Base-by-base conservation (phyloP, 1,140 invertebrate genomes). In the Acromyrmex echinatior region DNA sequence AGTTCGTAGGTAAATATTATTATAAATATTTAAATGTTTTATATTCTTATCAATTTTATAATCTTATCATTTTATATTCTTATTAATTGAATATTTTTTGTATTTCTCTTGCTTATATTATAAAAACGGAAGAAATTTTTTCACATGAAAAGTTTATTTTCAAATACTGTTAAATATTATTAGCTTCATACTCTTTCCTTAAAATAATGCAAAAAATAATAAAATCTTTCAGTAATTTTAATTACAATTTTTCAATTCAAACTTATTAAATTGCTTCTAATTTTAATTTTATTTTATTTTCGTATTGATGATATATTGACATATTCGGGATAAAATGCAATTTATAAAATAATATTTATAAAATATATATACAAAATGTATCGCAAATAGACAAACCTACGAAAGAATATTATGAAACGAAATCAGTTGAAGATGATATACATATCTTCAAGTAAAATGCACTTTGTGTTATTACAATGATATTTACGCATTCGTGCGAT, bases 1-100 rank as follows among this genome's bases (percentile, higher is more conserved):
- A 99, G 95, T 99, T 98, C 96, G 96, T 99, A 1, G 95, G 95
- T 95, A 94, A 94, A 86, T 88, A 80, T 90, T 71, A 28, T 71
- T 7, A 35, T 53, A 31, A 51, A 49, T 0, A 70, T 18, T 68
- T 66, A 4, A 18, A 66, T 39, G 39, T 18, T 66, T 1, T 10
- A n/a, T 12, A 21, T 21, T 21, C 21, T 21, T 21, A 21, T 21
- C 21, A 21, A 21, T 21, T 21, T 1, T 12, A n/a, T 12, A 21
- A 25, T 21, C 28, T 60, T 28, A 39, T 3, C 21, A 21, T 18
- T 66, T 1, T 12, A n/a, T 12, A 21, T 35, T 21, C 28, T 60
- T 28, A 39, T 3, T 21, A 45, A 39, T 25, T 58, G 0, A 6
- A 31, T 62, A 45, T 0, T 74, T 25, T 39, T 25, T 39, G 12